Percentiles rank a stretch among this genome's conserved stretches.
phyloP scores from a whole-genome alignment of 1,140 invertebrate genomes.

The Heliothis virescens region DNA sequence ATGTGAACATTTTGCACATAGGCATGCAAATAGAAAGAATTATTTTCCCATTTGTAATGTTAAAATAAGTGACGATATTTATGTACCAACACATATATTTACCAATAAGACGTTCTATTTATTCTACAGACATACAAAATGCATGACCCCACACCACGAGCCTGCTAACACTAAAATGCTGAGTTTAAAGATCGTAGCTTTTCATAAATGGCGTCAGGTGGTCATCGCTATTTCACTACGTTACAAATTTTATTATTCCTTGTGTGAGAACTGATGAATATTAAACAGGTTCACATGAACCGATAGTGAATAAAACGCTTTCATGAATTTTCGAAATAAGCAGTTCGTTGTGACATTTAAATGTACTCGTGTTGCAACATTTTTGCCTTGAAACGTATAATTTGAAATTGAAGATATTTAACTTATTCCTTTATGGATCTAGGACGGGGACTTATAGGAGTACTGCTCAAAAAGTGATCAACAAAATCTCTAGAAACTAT shows the following conservation, averaged over 20 bases:
- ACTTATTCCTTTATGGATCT: no score
- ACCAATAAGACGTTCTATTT: neutral
- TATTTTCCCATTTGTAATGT: no score
- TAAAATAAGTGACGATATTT: no score
- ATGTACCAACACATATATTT: neutral
- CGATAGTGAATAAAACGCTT: neutral
- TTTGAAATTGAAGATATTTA: no score
- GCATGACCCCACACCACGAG: neutral
- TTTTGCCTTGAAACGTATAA: no score
- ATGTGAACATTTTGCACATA: no score
- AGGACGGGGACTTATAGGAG: no score
- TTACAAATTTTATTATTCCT: conserved; percentile 13
- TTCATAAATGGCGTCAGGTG: conserved; percentile 7
- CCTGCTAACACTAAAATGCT: conserved; percentile 13
- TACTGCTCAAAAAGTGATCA: no score
- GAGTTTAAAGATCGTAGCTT: conserved; percentile 15
- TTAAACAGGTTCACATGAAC: conserved; percentile 5
- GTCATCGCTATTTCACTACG: neutral
- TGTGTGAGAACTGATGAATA: conserved; percentile 26
- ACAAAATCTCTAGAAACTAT: no score
- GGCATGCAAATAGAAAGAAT: no score
- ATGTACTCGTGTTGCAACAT: no score
- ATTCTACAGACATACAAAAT: conserved; percentile 1
- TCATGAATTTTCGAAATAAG: neutral
- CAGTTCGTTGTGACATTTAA: no score